Evolutionary conservation across 2,888 invertebrate species (phyloP).

Genomic region (Sussaba pulchella): DNA sequence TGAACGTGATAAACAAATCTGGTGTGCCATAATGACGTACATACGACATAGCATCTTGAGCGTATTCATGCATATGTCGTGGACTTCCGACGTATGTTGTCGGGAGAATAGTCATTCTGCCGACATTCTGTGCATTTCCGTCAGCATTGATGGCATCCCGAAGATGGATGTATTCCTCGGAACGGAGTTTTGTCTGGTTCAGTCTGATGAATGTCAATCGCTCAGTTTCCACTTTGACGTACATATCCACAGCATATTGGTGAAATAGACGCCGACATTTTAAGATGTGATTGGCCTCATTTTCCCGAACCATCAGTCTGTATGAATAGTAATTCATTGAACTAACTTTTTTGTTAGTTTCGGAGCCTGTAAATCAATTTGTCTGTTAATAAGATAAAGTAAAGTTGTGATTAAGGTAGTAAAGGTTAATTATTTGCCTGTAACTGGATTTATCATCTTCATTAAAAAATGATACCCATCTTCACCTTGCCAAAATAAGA

Average conservation of each 20-base stretch:
- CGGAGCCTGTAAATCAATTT: background rate
- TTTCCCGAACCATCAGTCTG: too few species aligned
- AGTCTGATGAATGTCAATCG: background rate
- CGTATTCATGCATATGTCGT: background rate
- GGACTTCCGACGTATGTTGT: background rate
- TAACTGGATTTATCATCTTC: too few species aligned
- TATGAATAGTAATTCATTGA: too few species aligned
- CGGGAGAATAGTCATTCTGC: slow-evolving; percentile 1
- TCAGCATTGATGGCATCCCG: slow-evolving; percentile 65
- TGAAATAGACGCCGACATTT: too few species aligned
- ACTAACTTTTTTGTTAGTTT: background rate
- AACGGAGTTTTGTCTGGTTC: slow-evolving; percentile 73
- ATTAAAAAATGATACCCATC: slow-evolving; percentile 16
- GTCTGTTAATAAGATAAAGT: too few species aligned
- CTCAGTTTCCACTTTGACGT: slow-evolving; percentile 80
- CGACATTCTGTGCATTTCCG: background rate
- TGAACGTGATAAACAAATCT: slow-evolving; percentile 59
- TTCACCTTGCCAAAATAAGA: slow-evolving; percentile 11
- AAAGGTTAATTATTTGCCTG: too few species aligned
- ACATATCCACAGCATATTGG: slow-evolving; percentile 79
- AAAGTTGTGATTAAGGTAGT: too few species aligned
- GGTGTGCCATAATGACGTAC: slow-evolving; percentile 27
- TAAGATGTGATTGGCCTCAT: too few species aligned
- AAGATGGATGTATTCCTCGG: slow-evolving; percentile 77
- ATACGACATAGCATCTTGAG: background rate